Evolutionary conservation across 2,888 invertebrate species (phyloP).

Genomic region (Diadromus collaris): DNA sequence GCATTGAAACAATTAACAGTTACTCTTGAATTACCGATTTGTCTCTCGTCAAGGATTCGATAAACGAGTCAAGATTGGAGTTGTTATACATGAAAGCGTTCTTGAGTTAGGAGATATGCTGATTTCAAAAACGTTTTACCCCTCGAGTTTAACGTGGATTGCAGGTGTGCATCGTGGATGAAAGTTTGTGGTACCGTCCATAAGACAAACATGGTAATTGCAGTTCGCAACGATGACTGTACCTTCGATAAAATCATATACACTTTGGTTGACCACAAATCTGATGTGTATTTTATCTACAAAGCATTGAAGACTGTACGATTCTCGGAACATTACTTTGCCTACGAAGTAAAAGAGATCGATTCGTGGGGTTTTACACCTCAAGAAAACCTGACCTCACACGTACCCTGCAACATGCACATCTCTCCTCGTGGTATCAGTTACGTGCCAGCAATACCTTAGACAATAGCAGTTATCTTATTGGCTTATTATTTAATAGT

Average conservation of each 20-base stretch:
- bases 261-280: background rate
- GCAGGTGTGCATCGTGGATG: constrained; percentile 8
- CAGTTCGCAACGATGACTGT: background rate
- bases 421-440: constrained; percentile 16
- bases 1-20: constrained; percentile 41
- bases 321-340: constrained; percentile 15
- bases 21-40: constrained; percentile 32
- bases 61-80: background rate
- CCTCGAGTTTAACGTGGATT: background rate
- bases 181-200: background rate
- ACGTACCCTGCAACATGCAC: constrained; percentile 1
- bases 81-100: constrained; percentile 1
- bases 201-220: constrained; percentile 11
- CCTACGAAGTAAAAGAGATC: constrained; percentile 4
- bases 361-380: constrained; percentile 16
- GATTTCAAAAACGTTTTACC: constrained; percentile 15
- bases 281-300: background rate
- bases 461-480: background rate
- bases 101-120: background rate
- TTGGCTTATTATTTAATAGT: background rate
- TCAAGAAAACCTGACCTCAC: constrained; percentile 9
- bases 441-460: constrained; percentile 8
- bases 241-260: constrained; percentile 13
- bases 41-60: constrained; percentile 12
- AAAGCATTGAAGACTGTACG: constrained; percentile 2